A percentile compares a stretch with the other conserved stretches of the same genome.
Conservation (phyloP, 1,140 invertebrate genomes). For the Bombus cullumanus region DNA sequence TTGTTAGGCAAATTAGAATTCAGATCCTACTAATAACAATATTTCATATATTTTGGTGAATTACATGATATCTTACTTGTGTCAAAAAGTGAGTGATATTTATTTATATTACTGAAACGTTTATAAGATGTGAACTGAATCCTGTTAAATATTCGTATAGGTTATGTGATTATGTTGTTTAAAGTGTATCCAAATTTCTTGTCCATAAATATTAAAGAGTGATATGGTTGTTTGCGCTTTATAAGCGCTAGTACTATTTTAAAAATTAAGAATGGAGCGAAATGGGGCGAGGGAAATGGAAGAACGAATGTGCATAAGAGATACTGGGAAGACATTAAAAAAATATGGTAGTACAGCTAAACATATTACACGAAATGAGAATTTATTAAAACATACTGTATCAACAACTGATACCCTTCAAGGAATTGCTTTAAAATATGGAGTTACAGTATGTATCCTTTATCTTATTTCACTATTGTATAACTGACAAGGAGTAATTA, state of each 20-base stretch:
- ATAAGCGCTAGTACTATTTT: constrained; percentile 23
- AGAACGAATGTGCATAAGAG: constrained; percentile 92
- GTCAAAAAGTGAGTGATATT: neutral
- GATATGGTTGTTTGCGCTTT: constrained; percentile 19
- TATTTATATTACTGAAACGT: neutral
- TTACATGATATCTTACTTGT: neutral
- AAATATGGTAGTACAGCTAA: constrained; percentile 95
- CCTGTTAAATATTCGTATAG: constrained; percentile 23
- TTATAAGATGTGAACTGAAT: neutral
- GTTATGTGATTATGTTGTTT: constrained; percentile 51
- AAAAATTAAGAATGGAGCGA: constrained; percentile 66
- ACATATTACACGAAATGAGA: constrained; percentile 85
- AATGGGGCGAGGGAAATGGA: constrained; percentile 88
- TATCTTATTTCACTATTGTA: constrained; percentile 39
- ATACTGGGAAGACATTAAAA: constrained; percentile 91
- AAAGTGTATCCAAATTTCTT: neutral
- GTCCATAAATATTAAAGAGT: constrained; percentile 6
- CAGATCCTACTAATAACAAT: neutral
- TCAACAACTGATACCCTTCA: constrained; percentile 93
- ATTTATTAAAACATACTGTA: constrained; percentile 91
- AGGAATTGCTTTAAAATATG: constrained; percentile 95
- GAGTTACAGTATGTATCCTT: constrained; percentile 89
- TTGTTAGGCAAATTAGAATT: neutral
- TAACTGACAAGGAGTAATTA: neutral
- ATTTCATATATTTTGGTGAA: neutral